Conservation (phyloP, 2,797 vertebrate genomes). For the Nyctalus aviator region DNA sequence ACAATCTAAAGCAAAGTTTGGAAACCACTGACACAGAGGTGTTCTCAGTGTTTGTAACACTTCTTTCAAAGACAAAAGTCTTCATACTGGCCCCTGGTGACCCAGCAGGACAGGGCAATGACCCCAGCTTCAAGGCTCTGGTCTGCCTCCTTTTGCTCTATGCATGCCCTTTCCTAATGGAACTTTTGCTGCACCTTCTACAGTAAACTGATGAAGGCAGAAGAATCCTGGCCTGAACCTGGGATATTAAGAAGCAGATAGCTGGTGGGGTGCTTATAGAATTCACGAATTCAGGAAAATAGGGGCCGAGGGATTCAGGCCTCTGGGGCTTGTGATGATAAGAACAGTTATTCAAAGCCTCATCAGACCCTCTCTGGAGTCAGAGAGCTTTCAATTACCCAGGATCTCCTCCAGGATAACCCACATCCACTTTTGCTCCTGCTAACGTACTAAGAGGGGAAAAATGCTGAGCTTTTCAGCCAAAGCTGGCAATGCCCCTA, state of each 20-base stretch:
- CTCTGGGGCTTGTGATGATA: background rate
- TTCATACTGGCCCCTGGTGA: rapidly evolving
- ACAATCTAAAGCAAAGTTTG: background rate
- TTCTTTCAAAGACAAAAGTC: background rate
- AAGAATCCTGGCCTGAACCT: background rate
- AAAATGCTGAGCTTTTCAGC: slow-evolving; percentile 1
- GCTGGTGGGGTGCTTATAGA: background rate
- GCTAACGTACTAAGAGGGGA: background rate
- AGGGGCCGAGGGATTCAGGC: background rate
- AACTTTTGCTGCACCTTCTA: background rate
- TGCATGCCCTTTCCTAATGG: rapidly evolving
- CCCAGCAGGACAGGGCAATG: too few species aligned
- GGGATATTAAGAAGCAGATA: background rate
- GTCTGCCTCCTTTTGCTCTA: background rate
- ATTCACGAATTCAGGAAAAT: background rate
- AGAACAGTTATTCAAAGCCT: background rate
- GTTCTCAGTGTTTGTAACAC: background rate
- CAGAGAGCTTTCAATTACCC: background rate
- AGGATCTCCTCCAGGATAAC: background rate
- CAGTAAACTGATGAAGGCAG: background rate
- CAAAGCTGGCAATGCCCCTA: background rate
- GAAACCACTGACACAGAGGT: background rate
- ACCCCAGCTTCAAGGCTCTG: background rate
- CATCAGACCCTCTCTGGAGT: background rate
- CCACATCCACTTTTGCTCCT: background rate